These are phyloP conservation scores for Tridacna gigas DNA, from an alignment of 2,888 invertebrate genomes.

Conservation along the genomic window DNA sequence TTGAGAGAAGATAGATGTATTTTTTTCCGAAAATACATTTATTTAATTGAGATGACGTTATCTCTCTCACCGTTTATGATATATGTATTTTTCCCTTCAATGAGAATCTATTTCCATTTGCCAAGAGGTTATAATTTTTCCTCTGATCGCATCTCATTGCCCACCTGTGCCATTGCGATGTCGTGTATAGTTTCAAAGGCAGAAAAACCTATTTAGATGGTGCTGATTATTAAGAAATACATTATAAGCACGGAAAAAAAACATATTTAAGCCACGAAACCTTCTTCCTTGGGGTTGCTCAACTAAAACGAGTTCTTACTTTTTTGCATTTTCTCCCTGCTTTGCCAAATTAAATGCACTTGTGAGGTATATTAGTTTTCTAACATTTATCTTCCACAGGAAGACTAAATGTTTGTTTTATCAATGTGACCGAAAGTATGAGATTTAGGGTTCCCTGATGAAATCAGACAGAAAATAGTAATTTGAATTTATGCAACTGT, in stretches of 20 bases:
- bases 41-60: conserved; percentile 41
- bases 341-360: conserved; percentile 12
- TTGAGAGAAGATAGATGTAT: conserved; percentile 31
- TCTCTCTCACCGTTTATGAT: conserved; percentile 16
- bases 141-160: conserved; percentile 38
- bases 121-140: background rate
- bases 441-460: background rate
- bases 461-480: background rate
- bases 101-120: background rate
- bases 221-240: conserved; percentile 50
- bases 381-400: background rate
- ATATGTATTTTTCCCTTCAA: conserved; percentile 25
- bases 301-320: background rate
- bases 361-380: conserved; percentile 26
- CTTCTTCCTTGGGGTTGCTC: background rate
- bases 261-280: conserved; percentile 7
- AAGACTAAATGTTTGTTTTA: conserved; percentile 3
- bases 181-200: conserved; percentile 53
- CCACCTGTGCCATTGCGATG: conserved; percentile 56
- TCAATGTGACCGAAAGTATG: background rate
- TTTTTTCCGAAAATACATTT: conserved; percentile 25
- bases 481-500: background rate
- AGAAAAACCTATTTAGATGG: conserved; percentile 50
- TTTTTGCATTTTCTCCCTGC: background rate
- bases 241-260: conserved; percentile 42